Base-by-base conservation (phyloP, 2,888 invertebrate genomes). In the Philonicus albiceps region DNA sequence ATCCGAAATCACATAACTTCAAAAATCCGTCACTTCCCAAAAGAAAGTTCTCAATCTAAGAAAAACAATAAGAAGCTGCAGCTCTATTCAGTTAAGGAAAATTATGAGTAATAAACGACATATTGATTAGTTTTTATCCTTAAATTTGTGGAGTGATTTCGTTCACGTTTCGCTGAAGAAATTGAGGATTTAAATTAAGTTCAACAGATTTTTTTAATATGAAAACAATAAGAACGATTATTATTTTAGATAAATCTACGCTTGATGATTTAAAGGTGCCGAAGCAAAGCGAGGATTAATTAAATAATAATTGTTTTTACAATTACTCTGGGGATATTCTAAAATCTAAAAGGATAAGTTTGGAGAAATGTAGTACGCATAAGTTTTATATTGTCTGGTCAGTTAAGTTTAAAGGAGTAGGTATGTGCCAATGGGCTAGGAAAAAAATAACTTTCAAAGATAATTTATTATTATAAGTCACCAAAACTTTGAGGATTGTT, bases 1-100 rank as follows among this genome's bases (percentile, higher is more conserved):
- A 98, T 34, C 99, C 99, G 93, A 99, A 99, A 93, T 99, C 99
- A 93, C 99, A 99, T 88, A 99, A 93, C 92, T 99, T 99, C 78
- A 99, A 95, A 90, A 93, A 93, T 90, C 97, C 97, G 93, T 97
- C 96, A 90, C 94, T 94, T 88, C 97, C 96, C 89, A 99, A 94
- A 88, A 99, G 93, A 90, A 99, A 95, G 93, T 99, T 99, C 94
- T 99, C 99, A 89, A 97, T 94, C 94, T 95, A 90, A 5, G 55
- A 74, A 40, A 27, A 16, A 55, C n/a, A 49, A 34, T 13, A 31
- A 86, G 37, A 88, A 85, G 31, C 31, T 30, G 13, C 13, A n/a
- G 22, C 75, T 75, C 34, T 19, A 34, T 37, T 72, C 22, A 72
- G 19, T 22, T 72, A 27, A 30, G 22, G 27, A 27, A 19, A 19